Conservation (phyloP, 2,113 vertebrate species). For the Tamias sibiricus region DNA sequence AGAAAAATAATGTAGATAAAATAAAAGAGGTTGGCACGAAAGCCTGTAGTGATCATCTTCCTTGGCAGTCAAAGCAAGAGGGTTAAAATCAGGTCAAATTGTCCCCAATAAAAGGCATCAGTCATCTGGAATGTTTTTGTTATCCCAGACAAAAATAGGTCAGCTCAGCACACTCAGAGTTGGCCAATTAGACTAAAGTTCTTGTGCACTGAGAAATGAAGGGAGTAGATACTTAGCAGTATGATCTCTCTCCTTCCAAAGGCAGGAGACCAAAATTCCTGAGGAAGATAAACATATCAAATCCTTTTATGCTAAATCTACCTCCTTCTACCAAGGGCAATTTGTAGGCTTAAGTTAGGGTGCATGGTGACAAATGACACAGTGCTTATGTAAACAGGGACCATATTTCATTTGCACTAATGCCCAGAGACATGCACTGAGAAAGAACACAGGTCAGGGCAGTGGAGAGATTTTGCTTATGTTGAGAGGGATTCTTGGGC, state of each 20-base stretch:
- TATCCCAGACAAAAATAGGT: slow-evolving; percentile 73
- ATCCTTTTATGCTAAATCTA: not conserved
- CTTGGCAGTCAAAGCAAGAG: slow-evolving; percentile 53
- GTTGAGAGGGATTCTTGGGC: not conserved
- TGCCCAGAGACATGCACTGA: not conserved
- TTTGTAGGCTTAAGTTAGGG: not conserved
- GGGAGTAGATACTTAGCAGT: not conserved
- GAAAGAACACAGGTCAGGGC: not conserved
- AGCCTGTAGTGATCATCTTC: slow-evolving; percentile 17
- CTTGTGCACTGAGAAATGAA: slow-evolving; percentile 44
- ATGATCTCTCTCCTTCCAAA: not conserved
- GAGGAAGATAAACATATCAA: not conserved
- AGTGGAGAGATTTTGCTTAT: not conserved
- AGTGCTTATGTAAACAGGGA: not conserved
- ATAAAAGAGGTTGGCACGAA: slow-evolving; percentile 24
- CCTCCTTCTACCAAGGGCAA: not conserved
- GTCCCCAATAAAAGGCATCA: slow-evolving; percentile 31
- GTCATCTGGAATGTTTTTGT: slow-evolving; percentile 68
- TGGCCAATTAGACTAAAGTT: slow-evolving; percentile 60
- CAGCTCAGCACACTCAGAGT: slow-evolving; percentile 56
- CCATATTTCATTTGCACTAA: not conserved
- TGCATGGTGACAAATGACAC: accelerated
- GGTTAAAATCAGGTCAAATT: slow-evolving; percentile 77
- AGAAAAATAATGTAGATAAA: slow-evolving; percentile 51
- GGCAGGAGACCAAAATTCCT: not conserved